These are phyloP conservation scores for Andricus curvator DNA, from an alignment of 2,888 invertebrate species.

Conservation along the genomic window DNA sequence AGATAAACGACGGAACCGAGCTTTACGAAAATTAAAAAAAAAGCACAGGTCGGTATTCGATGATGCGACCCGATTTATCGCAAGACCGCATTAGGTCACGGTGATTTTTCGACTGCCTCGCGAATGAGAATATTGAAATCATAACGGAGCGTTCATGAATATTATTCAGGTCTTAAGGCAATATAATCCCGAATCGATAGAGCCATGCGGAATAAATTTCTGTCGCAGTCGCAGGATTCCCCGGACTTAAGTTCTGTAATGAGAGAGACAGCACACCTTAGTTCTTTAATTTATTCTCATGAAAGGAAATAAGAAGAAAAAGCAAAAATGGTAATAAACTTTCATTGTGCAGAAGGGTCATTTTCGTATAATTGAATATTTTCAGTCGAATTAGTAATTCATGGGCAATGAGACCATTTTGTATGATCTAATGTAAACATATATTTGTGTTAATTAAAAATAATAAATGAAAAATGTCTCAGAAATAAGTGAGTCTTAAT, in stretches of 20 bases:
- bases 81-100: conserved; percentile 56
- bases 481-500: background rate
- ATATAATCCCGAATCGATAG: conserved; percentile 76
- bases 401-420: background rate
- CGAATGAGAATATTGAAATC: conserved; percentile 72
- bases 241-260: conserved; percentile 54
- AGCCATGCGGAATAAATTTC: conserved; percentile 72
- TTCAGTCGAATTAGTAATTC: background rate
- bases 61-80: conserved; percentile 64
- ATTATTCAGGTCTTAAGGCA: conserved; percentile 74
- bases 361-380: background rate
- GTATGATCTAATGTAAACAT: background rate
- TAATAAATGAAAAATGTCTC: background rate
- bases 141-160: conserved; percentile 74
- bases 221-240: conserved; percentile 47
- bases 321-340: background rate
- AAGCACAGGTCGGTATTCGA: conserved; percentile 57
- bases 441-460: background rate
- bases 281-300: conserved; percentile 47
- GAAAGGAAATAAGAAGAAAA: conserved; percentile 36
- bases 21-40: conserved; percentile 10
- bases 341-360: background rate
- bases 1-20: background rate
- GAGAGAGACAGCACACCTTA: conserved; percentile 59
- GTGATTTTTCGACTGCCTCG: conserved; percentile 68